Base-by-base conservation (phyloP, 2,888 invertebrate genomes). In the Polydrusus pterygomalis region DNA sequence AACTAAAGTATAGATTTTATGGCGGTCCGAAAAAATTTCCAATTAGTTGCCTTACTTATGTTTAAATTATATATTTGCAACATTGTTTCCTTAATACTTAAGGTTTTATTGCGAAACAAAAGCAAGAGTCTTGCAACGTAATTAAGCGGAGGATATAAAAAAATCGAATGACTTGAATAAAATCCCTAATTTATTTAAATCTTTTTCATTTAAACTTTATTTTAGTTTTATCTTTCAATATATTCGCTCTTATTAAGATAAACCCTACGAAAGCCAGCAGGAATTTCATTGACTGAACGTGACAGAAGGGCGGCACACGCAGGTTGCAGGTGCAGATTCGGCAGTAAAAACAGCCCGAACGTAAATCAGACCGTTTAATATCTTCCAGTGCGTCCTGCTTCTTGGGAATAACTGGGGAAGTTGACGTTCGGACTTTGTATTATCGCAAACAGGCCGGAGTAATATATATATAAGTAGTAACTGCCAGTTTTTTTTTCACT, bases 321-420 rank as follows among this genome's bases (percentile, higher is more conserved):
- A 67, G 67, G 38, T 40, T 51, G 67, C 54, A 69, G 58, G 58
- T 69, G 69, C 43, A 69, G 58, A 58, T 69, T 58, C 20, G 63
- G 45, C 45, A 63, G 51, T 65, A 65, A 65, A 65, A 65, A 49
- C 51, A 60, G 18, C 30, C 15, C 47, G 40, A 25, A 15, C 60
- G 60, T 70, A 70, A 70, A 70, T 70, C 70, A 70, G 58, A 11
- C 25, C 60, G 20, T 62, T 70, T 70, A 70, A 70, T 70, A 70
- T 70, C 45, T 67, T 3, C 58, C 17, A 30, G 58, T 60, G 30
- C 34, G 38, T 60, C 38, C 58, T 38, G 58, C 15, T 60, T 34
- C 58, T 60, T 38, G 38, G 38, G 38, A 17, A 60, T 60, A 18
- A 60, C 58, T 38, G 17, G 38, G 7, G 17, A 58, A 38, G 58